Evolutionary conservation across 1,140 invertebrate species (phyloP), one percentile per base, ranked within the genome.

Genomic region (Nylanderia fulva): DNA sequence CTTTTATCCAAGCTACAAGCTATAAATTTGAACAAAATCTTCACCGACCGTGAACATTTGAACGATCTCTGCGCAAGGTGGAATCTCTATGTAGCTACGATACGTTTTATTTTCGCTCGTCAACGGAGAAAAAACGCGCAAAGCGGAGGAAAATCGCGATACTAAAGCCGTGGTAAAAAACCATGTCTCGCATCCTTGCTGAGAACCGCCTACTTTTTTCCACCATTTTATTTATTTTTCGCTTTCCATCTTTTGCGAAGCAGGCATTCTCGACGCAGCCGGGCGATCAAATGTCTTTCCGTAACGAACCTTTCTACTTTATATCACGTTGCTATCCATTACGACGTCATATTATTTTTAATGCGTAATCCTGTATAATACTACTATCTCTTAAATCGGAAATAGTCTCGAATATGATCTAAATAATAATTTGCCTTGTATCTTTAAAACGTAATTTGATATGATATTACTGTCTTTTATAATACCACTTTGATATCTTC

Each of bases 161-260:
- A 54, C 15, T 39, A 66, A 79, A 66, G 21, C 27, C 61, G 15
- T 42, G 33, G 15, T n/a, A n/a, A 82, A 58, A 66, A 42, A 2
- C 7, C 24, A 11, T 15, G 11, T 11, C 18, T 52, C 18, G 21
- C 45, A 15, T 48, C 33, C 27, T 52, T 15, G 18, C 6, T 39
- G 15, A n/a, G n/a, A 48, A 48, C 36, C 33, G 15, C 5, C 8
- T 5, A 27, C 24, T 84, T 4, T 29, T 29, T 29, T 13, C 27
- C 21, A 0, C n/a, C 8, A 18, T 76, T 71, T 58, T 66, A 61
- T 84, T 87, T 84, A 86, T 88, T 86, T 58, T 63, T 29, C 63
- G n/a, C 39, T 42, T 0, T 82, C 1, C 60, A 36, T 88, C 75
- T 84, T 48, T 74, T 27, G 8, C 8, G 39, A 63, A 64, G 48